Base-by-base conservation (phyloP, 2,888 invertebrate species). In the Escarpia spicata region DNA sequence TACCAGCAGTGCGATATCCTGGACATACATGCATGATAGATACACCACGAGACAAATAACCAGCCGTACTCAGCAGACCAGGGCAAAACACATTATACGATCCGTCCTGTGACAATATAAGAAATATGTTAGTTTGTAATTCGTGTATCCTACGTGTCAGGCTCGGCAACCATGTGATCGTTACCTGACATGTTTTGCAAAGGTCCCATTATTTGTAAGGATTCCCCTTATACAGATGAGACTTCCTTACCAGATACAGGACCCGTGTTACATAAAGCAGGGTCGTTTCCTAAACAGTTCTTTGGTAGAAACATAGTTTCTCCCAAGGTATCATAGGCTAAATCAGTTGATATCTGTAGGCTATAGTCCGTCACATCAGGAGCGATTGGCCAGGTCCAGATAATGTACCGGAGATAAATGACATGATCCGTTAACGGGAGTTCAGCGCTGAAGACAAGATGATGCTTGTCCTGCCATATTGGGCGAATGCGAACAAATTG, bases 341-440 rank as follows among this genome's bases (percentile, higher is more conserved):
- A 8, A 43, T 43, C 45, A 10, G 43, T n/a, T 8, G 37, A 3
- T n/a, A 91, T 10, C 2, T 44, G 43, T 43, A 91, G n/a, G 12
- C 43, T 90, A 12, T 2, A 43, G 43, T 10, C 43, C 0, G 90
- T 10, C 19, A 26, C 37, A 43, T 91, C 10, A 10, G n/a, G 43
- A 9, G n/a, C n/a, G 19, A 91, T 26, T 12, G 91, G 91, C 91
- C 91, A 91, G 8, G 91, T 91, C 91, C 91, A 91, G 9, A 91
- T 12, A n/a, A 2, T 8, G n/a, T 91, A 91, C 43, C 91, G 2
- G 10, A 91, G 45, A 43, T 91, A n/a, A 9, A 9, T 44, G 37
- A 91, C 43, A 43, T 91, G n/a, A 43, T 91, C 91, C 8, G 91
- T 91, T n/a, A 91, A 37, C 37, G 37, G 37, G 37, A 91, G 6